phyloP scores from a whole-genome alignment of 2,888 invertebrate genomes.

The Cyclophora albipunctata region DNA sequence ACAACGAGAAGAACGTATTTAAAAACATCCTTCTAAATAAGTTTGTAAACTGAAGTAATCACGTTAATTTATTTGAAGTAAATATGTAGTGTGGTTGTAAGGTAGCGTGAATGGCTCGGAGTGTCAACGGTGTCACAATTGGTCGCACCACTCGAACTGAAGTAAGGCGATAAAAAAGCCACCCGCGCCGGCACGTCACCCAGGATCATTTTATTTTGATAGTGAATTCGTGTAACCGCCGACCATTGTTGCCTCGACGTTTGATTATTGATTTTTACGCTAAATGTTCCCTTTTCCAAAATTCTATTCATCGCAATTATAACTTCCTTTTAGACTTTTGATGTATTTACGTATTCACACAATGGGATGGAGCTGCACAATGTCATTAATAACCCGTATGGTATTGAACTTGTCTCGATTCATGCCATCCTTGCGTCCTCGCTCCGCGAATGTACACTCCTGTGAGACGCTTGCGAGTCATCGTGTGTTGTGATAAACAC shows the following conservation, averaged over 20 bases:
- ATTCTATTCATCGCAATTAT: conserved; percentile 64
- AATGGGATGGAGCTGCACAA: conserved; percentile 53
- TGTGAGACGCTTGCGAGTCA: conserved; percentile 32
- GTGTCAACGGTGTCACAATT: conserved; percentile 35
- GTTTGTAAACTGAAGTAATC: too few species aligned
- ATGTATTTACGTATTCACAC: conserved; percentile 49
- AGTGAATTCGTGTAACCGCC: conserved; percentile 66
- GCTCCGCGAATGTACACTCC: conserved; percentile 8
- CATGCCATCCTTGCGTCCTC: conserved; percentile 16
- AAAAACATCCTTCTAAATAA: too few species aligned
- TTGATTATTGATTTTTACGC: conserved; percentile 75
- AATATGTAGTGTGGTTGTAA: not conserved
- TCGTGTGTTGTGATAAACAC: conserved; percentile 7
- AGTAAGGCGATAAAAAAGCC: conserved; percentile 60
- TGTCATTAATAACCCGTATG: conserved; percentile 69
- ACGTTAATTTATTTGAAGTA: too few species aligned
- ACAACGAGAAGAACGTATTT: too few species aligned
- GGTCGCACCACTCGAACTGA: conserved; percentile 48
- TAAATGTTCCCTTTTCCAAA: conserved; percentile 65
- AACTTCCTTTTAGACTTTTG: conserved; percentile 58
- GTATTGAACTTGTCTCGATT: conserved; percentile 58
- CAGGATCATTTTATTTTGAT: conserved; percentile 64
- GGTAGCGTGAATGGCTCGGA: not conserved
- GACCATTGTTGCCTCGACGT: conserved; percentile 55
- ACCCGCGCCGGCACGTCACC: conserved; percentile 62